Conservation (phyloP, 2,113 vertebrate species). For the Vulpes lagopus region DNA sequence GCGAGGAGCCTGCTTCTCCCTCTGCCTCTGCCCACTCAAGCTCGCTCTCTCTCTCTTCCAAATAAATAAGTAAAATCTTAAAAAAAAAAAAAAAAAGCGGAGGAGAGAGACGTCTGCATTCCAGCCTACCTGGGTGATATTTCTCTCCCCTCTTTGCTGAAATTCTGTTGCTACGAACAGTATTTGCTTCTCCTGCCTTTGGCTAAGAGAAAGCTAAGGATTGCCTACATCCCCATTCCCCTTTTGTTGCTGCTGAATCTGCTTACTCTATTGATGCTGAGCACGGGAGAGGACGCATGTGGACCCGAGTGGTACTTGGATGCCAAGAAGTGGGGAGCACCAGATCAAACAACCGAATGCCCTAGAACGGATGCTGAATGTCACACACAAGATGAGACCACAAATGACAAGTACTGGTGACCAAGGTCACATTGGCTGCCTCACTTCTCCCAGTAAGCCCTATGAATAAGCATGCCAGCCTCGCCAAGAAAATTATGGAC, state of each 20-base stretch:
- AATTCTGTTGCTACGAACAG: background rate
- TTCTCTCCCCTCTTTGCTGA: background rate
- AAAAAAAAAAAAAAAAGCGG: background rate
- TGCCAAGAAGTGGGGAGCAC: background rate
- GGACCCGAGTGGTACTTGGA: background rate
- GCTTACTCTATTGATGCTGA: background rate
- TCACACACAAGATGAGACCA: background rate
- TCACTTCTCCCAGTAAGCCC: background rate
- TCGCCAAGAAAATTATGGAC: background rate
- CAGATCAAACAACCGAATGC: background rate
- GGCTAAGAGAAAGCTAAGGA: background rate
- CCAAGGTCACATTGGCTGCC: background rate
- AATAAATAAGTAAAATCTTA: background rate
- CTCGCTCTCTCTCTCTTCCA: background rate
- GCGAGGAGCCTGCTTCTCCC: background rate
- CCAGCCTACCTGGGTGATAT: too few relatives aligned
- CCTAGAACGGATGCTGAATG: background rate
- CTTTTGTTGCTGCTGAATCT: background rate
- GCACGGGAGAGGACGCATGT: background rate
- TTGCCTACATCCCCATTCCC: fast-evolving
- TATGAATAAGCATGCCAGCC: background rate
- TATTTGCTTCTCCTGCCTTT: background rate
- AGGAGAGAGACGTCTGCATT: background rate
- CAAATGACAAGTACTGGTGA: background rate
- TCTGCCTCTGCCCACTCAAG: background rate